Evolutionary conservation across 2,113 vertebrate species (phyloP).

Genomic region (Tylochromis polylepis): DNA sequence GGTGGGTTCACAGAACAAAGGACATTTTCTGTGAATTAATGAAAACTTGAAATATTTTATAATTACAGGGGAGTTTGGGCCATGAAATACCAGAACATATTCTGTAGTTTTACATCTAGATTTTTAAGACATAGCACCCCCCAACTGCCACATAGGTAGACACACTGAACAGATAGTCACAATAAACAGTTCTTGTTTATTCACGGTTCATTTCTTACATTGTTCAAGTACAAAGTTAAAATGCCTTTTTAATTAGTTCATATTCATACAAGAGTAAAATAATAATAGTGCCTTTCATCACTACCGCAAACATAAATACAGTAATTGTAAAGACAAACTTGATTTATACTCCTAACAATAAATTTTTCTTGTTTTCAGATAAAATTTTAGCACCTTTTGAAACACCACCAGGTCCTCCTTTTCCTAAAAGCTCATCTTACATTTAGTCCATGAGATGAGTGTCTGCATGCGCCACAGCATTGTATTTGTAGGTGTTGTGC

Average conservation of each 20-base stretch:
- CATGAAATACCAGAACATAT: neutral
- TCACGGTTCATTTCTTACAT: conserved; percentile 81
- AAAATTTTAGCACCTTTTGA: conserved; percentile 99
- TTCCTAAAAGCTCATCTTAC: conserved; percentile 71
- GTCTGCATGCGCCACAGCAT: conserved; percentile 75
- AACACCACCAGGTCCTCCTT: conserved; percentile 81
- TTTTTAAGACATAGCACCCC: neutral
- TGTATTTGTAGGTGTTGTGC: conserved; percentile 51
- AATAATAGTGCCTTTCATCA: conserved; percentile 99
- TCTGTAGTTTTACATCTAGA: neutral
- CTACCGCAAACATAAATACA: conserved; percentile 98
- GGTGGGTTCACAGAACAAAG: neutral
- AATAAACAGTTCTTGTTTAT: conserved; percentile 85
- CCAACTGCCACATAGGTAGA: neutral
- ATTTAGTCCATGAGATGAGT: conserved; percentile 77
- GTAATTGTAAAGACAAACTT: conserved; percentile 97
- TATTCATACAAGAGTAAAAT: conserved; percentile 99
- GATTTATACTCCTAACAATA: conserved; percentile 84
- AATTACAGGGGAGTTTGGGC: neutral
- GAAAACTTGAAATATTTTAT: neutral
- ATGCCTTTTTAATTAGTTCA: conserved; percentile 90
- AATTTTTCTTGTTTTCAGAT: conserved; percentile 97
- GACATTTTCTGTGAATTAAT: neutral
- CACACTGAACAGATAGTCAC: conserved; percentile 81
- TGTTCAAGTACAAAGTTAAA: conserved; percentile 99